Evolutionary conservation across 1,140 invertebrate genomes (phyloP).

Genomic region (Fragariocoptes setiger): DNA sequence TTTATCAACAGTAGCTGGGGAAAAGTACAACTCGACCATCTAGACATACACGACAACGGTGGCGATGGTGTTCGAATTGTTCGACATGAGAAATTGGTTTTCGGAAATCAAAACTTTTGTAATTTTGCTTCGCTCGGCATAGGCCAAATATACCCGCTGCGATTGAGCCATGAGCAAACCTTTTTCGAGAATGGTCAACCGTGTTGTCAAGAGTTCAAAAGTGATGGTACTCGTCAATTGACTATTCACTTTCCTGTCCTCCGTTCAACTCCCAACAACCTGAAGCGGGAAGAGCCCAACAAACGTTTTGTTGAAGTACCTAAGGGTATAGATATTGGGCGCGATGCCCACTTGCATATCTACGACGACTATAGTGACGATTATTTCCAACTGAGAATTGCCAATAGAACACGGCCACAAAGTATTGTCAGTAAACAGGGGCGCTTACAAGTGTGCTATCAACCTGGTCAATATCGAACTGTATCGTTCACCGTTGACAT

Average conservation of each 20-base stretch:
- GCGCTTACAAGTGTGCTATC: conserved; percentile 7
- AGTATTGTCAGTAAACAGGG: conserved; percentile 31
- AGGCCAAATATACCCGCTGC: conserved; percentile 11
- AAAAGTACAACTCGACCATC: conserved; percentile 21
- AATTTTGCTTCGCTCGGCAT: conserved; percentile 8
- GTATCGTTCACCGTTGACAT: conserved; percentile 37
- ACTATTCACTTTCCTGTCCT: conserved; percentile 50
- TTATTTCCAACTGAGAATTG: conserved; percentile 8
- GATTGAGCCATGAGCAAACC: conserved; percentile 10
- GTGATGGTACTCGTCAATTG: conserved; percentile 17
- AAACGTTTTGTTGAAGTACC: neutral
- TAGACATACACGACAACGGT: conserved; percentile 42
- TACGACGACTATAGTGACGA: conserved; percentile 6
- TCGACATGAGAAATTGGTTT: conserved; percentile 26
- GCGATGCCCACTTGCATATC: conserved; percentile 1
- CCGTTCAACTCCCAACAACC: neutral
- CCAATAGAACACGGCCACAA: conserved; percentile 45
- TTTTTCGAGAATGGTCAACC: neutral
- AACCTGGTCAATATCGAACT: conserved; percentile 20
- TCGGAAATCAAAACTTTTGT: conserved; percentile 10
- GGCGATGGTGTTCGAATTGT: conserved; percentile 56
- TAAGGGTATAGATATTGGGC: neutral
- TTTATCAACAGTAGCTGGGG: conserved; percentile 59
- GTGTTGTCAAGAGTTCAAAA: conserved; percentile 11
- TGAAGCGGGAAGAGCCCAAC: neutral